Conservation (phyloP, 2,888 invertebrate genomes). For the Lepidochrysops patricia region DNA sequence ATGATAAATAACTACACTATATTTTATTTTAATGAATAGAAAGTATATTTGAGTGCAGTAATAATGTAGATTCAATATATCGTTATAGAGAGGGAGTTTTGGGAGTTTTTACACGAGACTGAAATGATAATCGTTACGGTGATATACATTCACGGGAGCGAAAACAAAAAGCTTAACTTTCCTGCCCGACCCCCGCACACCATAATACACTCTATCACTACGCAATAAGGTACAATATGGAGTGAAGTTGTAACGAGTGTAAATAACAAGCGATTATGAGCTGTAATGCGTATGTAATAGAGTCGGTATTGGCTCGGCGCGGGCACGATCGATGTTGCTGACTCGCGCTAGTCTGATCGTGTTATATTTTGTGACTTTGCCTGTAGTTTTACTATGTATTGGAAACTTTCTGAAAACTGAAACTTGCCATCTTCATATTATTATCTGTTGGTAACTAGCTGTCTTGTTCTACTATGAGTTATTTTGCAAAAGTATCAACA, state of each 20-base stretch:
- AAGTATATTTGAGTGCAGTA: background rate
- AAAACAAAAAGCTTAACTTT: background rate
- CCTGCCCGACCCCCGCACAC: background rate
- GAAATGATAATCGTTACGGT: background rate
- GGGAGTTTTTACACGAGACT: background rate
- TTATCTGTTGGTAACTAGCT: no score
- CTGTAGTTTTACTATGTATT: background rate
- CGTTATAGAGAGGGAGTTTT: background rate
- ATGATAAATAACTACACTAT: no score
- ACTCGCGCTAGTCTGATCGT: background rate
- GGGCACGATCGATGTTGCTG: background rate
- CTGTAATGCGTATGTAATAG: background rate
- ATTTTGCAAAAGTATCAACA: no score
- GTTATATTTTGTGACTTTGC: background rate
- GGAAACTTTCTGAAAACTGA: background rate
- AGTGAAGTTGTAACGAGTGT: background rate
- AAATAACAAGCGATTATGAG: background rate
- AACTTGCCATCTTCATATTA: no score
- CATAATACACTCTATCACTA: background rate
- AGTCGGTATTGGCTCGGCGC: background rate
- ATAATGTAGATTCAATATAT: background rate
- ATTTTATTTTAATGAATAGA: no score
- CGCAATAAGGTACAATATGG: background rate
- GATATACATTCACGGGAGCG: background rate
- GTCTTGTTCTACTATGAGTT: no score